phyloP scores from a whole-genome alignment of 2,113 vertebrate genomes.

The Calonectris borealis region DNA sequence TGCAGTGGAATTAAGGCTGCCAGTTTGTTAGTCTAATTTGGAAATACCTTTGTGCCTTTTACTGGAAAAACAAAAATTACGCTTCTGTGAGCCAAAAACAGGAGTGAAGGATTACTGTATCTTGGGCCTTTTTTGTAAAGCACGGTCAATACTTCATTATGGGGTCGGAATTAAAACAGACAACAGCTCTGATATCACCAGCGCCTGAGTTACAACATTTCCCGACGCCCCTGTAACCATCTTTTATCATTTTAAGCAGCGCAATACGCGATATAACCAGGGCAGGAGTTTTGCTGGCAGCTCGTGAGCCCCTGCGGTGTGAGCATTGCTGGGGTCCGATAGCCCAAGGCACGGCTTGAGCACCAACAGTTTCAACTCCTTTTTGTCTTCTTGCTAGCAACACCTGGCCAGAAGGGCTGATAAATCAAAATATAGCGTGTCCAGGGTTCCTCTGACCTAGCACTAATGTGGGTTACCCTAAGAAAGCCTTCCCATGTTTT shows the following conservation, averaged over 20 bases:
- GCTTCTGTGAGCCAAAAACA: not conserved
- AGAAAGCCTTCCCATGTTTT: not conserved
- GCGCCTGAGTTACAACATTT: not conserved
- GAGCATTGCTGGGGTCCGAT: not conserved
- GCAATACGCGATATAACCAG: rapidly evolving
- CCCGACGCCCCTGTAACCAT: too few relatives aligned
- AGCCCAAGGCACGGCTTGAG: not conserved
- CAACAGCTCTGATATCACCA: not conserved
- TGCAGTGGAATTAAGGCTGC: not conserved
- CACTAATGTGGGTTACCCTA: not conserved
- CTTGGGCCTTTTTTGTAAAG: not conserved
- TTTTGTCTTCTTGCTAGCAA: not conserved
- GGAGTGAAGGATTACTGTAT: not conserved
- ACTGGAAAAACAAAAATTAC: not conserved
- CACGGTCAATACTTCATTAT: not conserved
- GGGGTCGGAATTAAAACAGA: not conserved
- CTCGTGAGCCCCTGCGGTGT: rapidly evolving
- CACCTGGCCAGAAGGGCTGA: not conserved
- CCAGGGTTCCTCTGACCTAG: not conserved
- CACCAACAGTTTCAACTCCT: not conserved
- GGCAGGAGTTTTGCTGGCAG: not conserved
- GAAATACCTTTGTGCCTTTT: not conserved
- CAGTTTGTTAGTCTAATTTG: not conserved
- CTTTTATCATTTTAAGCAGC: not conserved
- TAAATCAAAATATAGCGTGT: not conserved